phyloP scores from a whole-genome alignment of 2,797 vertebrate genomes.

The Anguilla megastoma region DNA sequence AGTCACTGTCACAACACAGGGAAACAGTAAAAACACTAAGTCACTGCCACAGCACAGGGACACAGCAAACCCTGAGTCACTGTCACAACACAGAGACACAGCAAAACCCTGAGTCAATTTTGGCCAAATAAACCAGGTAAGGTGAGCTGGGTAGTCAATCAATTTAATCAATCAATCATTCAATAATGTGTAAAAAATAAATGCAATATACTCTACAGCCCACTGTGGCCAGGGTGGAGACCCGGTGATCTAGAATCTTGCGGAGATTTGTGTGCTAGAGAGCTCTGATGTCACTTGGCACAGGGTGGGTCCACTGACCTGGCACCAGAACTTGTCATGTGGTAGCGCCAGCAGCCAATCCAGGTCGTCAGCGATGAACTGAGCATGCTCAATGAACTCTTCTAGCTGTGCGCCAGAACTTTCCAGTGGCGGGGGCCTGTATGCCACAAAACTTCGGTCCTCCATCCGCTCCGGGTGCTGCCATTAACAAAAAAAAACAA shows the following conservation, averaged over 20 bases:
- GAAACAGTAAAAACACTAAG: not conserved
- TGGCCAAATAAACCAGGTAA: too few relatives aligned
- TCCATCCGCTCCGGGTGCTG: slow-evolving; percentile 87
- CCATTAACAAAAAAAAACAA: slow-evolving; percentile 9
- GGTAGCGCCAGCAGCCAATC: slow-evolving; percentile 90
- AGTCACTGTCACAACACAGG: not conserved
- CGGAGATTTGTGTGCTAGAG: too few relatives aligned
- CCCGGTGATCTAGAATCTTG: too few relatives aligned
- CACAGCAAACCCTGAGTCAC: not conserved
- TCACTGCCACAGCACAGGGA: not conserved
- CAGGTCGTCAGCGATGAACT: slow-evolving; percentile 87
- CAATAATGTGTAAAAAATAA: not conserved
- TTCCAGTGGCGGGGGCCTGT: slow-evolving; percentile 78
- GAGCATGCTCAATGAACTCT: slow-evolving; percentile 86
- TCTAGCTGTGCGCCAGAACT: slow-evolving; percentile 79
- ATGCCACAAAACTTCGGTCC: slow-evolving; percentile 86
- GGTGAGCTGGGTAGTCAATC: too few relatives aligned
- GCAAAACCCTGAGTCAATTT: too few relatives aligned
- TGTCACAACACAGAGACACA: too few relatives aligned
- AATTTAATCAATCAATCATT: too few relatives aligned
- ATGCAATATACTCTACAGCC: not conserved
- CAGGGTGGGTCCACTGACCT: slow-evolving; percentile 72
- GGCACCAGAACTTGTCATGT: slow-evolving; percentile 98
- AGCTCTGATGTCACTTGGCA: not conserved
- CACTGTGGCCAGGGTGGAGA: not conserved